phyloP scores from a whole-genome alignment of 2,113 vertebrate genomes.

The Rhinogobius similis region DNA sequence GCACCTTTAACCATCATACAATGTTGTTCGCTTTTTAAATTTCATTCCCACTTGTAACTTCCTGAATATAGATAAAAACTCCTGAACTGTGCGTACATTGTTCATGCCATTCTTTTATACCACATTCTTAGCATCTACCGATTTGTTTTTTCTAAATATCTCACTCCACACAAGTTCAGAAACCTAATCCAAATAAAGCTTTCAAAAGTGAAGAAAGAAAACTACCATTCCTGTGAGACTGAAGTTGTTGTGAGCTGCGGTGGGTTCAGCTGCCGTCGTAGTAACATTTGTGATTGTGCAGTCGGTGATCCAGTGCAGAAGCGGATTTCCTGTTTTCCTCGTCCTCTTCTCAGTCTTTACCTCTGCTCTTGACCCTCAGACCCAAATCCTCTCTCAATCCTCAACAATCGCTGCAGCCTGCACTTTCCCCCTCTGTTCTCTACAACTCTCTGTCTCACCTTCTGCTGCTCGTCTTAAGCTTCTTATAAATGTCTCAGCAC shows the following conservation, averaged over 20 bases:
- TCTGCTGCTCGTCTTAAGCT: not conserved
- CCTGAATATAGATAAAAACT: too few relatives aligned
- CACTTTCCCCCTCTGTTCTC: conserved; percentile 3
- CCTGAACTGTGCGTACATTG: too few relatives aligned
- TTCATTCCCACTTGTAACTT: too few relatives aligned
- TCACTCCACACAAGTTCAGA: conserved; percentile 11
- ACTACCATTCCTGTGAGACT: too few relatives aligned
- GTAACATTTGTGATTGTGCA: not conserved
- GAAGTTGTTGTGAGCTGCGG: not conserved
- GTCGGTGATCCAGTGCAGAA: not conserved
- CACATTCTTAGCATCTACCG: too few relatives aligned
- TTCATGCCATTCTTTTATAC: too few relatives aligned
- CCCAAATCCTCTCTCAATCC: conserved; percentile 38
- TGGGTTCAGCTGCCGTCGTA: too few relatives aligned
- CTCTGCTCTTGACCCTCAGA: conserved; percentile 46
- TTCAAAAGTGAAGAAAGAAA: not conserved
- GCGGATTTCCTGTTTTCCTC: not conserved
- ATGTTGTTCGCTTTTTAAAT: too few relatives aligned
- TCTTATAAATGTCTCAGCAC: not conserved
- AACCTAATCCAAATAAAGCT: not conserved
- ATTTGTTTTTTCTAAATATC: too few relatives aligned
- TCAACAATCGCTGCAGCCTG: conserved; percentile 28
- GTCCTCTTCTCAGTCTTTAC: conserved; percentile 32
- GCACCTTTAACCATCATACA: too few relatives aligned
- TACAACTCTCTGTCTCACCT: not conserved